Percentiles rank a stretch among this genome's conserved stretches.
Evolutionary conservation across 30 jellyfish, hydroid and myxozoan genomes (phyloP).

Genomic region (Clytia hemisphaerica): DNA sequence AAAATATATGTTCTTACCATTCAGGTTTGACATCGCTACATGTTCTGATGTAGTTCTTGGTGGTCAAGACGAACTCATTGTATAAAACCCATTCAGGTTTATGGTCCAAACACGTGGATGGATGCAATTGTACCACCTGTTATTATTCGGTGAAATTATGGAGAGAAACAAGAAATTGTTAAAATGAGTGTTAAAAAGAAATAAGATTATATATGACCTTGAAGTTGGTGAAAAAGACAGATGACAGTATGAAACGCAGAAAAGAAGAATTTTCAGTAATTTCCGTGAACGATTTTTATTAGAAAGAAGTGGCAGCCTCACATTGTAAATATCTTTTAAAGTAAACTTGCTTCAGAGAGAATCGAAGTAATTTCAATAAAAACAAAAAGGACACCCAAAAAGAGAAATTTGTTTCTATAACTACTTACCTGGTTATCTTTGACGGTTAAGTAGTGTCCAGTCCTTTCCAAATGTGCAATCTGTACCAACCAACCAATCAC

Average conservation of each 20-base stretch:
- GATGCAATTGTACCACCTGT: constrained; percentile 97
- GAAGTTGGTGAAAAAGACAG: neutral
- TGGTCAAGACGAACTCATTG: constrained; percentile 94
- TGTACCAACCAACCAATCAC: too few species aligned
- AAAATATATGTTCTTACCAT: constrained; percentile 48
- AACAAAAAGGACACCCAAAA: neutral
- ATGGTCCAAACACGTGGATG: constrained; percentile 94
- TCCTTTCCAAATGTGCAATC: constrained; percentile 99
- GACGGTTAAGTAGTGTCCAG: constrained; percentile 95
- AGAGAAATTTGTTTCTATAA: neutral
- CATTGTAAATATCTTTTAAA: too few species aligned
- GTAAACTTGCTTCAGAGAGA: too few species aligned
- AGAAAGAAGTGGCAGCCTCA: too few species aligned
- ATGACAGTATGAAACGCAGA: neutral
- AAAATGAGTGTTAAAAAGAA: too few species aligned
- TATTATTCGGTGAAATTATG: too few species aligned
- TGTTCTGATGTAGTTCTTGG: constrained; percentile 96
- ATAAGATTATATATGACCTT: too few species aligned
- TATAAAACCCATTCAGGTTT: constrained; percentile 99
- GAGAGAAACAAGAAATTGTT: too few species aligned
- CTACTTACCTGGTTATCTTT: constrained; percentile 90
- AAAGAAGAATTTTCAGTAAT: neutral
- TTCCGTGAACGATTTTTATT: neutral
- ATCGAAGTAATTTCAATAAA: too few species aligned
- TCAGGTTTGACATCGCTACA: constrained; percentile 98